Conservation (phyloP, 1,140 invertebrate genomes). For the Pseudomyrmex gracilis region DNA sequence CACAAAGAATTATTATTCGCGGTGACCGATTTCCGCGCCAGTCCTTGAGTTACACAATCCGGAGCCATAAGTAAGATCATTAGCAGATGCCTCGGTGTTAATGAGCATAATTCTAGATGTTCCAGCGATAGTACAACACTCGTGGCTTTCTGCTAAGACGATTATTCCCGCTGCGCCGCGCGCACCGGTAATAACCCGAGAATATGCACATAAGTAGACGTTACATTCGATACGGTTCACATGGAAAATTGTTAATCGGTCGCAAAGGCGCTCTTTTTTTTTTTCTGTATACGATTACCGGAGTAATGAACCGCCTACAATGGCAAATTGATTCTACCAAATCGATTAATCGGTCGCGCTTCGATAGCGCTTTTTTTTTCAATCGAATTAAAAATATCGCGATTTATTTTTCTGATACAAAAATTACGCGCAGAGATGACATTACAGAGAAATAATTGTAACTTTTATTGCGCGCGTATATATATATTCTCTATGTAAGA, state of each 20-base stretch:
- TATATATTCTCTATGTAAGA: neutral
- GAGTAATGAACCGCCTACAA: conserved; percentile 32
- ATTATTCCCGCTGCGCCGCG: conserved; percentile 64
- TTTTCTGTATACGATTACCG: conserved; percentile 44
- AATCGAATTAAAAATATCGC: neutral
- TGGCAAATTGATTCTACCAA: conserved; percentile 54
- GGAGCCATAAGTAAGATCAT: conserved; percentile 74
- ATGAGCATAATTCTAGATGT: conserved; percentile 77
- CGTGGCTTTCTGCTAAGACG: conserved; percentile 72
- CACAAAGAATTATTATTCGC: conserved; percentile 70
- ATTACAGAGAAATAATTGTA: neutral
- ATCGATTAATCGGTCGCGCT: neutral
- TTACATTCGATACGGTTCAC: conserved; percentile 57
- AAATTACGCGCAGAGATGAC: neutral
- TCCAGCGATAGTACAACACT: conserved; percentile 70
- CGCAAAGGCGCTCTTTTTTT: neutral
- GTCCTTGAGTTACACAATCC: conserved; percentile 77
- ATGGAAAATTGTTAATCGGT: conserved; percentile 64
- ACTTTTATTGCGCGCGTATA: neutral
- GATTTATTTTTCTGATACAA: too few relatives aligned
- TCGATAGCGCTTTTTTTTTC: neutral
- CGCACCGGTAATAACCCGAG: conserved; percentile 44
- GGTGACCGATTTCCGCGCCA: conserved; percentile 71
- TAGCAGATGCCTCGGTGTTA: conserved; percentile 76
- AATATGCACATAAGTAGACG: conserved; percentile 66